Evolutionary conservation across 2,113 vertebrate species (phyloP).

Genomic region (Sarotherodon lohbergeri): DNA sequence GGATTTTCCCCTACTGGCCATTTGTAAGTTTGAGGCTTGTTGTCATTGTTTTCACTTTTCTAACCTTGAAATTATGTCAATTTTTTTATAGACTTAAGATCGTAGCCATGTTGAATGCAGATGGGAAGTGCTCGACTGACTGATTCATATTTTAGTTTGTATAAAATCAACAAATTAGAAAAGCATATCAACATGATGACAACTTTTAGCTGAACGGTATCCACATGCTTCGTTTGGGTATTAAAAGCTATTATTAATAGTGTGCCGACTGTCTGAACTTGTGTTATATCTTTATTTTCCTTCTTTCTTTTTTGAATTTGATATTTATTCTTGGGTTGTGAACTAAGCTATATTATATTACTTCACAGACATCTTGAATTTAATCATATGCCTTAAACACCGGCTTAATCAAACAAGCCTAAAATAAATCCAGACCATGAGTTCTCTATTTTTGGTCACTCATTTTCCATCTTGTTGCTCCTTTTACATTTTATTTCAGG

Average conservation of each 20-base stretch:
- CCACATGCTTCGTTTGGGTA: not conserved
- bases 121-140: not conserved
- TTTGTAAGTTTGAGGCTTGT: not conserved
- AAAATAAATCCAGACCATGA: not conserved
- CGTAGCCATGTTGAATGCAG: not conserved
- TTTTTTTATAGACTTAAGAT: not conserved
- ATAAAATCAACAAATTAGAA: not conserved
- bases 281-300: not conserved
- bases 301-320: not conserved
- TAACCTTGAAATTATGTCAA: fast-evolving
- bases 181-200: not conserved
- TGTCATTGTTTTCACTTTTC: not conserved
- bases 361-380: not conserved
- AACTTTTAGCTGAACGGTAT: fast-evolving
- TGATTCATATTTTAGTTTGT: not conserved
- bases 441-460: not conserved
- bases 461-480: not conserved
- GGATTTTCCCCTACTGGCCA: not conserved
- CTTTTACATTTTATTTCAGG: not conserved
- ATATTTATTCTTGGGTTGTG: not conserved
- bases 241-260: not conserved
- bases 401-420: not conserved
- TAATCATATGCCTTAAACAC: not conserved
- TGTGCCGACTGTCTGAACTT: not conserved
- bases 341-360: not conserved